Conservation (phyloP, 2,113 vertebrate species). For the Colinus virginianus region DNA sequence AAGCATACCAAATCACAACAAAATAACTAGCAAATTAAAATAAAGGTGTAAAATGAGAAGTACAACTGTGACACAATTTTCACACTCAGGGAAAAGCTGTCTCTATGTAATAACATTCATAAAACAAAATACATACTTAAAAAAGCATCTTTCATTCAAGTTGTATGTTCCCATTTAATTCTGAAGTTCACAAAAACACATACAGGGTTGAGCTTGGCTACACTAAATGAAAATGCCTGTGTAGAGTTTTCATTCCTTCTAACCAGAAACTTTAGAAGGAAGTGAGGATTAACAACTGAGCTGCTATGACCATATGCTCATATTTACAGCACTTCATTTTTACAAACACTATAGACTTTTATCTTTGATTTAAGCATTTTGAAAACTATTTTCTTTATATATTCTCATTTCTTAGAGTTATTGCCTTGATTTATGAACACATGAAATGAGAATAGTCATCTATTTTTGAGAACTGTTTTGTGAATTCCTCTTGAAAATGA, state of each 20-base stretch:
- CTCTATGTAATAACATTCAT: neutral
- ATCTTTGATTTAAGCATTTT: neutral
- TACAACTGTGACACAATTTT: neutral
- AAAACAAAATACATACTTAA: neutral
- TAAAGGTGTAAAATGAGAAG: neutral
- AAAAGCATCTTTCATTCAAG: neutral
- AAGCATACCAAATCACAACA: neutral
- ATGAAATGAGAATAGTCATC: neutral
- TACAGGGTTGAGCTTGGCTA: neutral
- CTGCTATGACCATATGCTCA: neutral
- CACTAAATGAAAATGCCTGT: neutral
- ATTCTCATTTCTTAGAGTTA: neutral
- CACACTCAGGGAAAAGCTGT: neutral
- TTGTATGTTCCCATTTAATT: neutral
- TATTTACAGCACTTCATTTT: neutral
- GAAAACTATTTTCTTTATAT: neutral
- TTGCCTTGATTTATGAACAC: neutral
- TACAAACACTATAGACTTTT: neutral
- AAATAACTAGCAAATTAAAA: neutral
- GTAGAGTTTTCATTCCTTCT: neutral
- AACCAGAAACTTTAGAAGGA: neutral
- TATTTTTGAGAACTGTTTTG: neutral
- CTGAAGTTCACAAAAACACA: fast-evolving
- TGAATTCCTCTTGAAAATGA: neutral
- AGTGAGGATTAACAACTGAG: neutral